These are phyloP conservation scores for Gymnopithys bicolor DNA, from an alignment of 2,797 vertebrate genomes.

Conservation along the genomic window DNA sequence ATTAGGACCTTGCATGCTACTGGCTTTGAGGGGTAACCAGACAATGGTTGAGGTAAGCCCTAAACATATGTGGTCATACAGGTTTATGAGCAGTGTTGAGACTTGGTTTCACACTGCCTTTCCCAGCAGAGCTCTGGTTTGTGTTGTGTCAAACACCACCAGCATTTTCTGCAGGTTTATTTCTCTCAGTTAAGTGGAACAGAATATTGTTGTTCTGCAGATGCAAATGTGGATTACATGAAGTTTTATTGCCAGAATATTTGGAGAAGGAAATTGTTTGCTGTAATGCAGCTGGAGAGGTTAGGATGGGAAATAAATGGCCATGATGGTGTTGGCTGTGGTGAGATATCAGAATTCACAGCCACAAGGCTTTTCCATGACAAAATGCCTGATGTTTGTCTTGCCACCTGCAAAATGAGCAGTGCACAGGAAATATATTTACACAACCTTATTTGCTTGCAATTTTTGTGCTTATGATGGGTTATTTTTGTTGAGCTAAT, in stretches of 20 bases:
- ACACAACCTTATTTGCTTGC: neutral
- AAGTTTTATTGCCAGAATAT: neutral
- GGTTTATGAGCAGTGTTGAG: neutral
- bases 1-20: conserved; percentile 96
- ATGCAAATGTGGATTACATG: neutral
- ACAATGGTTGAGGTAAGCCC: conserved; percentile 95
- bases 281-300: neutral
- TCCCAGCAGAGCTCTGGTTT: neutral
- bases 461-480: neutral
- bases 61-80: neutral
- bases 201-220: neutral
- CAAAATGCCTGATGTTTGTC: neutral
- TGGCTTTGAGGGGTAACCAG: conserved; percentile 96
- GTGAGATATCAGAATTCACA: neutral
- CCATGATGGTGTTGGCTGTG: neutral
- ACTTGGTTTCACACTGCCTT: neutral
- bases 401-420: neutral
- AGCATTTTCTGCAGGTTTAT: neutral
- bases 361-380: neutral
- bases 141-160: neutral
- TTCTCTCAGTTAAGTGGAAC: neutral
- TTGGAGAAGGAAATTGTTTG: neutral
- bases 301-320: neutral
- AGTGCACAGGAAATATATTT: neutral
- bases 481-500: neutral